These are phyloP conservation scores for Alloscopus bannaensis DNA, from an alignment of 2,888 invertebrate genomes.

Conservation along the genomic window DNA sequence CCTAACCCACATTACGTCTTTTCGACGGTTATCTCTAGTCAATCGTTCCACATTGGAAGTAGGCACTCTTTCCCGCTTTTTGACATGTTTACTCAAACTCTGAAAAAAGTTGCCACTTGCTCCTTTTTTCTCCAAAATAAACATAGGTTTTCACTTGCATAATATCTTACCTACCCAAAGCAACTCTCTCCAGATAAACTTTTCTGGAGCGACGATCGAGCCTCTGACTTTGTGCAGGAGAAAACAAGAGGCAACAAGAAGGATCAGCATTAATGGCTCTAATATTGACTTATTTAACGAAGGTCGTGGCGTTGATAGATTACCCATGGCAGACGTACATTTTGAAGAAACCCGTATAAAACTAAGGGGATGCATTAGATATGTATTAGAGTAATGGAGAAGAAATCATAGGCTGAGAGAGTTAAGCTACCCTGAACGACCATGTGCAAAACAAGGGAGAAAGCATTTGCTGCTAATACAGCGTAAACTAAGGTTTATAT, in stretches of 20 bases:
- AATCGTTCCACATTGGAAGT: constrained; percentile 25
- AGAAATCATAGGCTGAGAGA: too few species aligned
- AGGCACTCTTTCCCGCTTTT: constrained; percentile 17
- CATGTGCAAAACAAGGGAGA: neutral
- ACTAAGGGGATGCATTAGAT: constrained; percentile 5
- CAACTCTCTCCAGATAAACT: neutral
- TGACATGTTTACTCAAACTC: constrained; percentile 23
- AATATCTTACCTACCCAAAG: neutral
- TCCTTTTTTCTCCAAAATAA: constrained; percentile 14
- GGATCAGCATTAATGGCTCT: constrained; percentile 49
- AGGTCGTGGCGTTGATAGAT: constrained; percentile 54
- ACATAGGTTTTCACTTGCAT: neutral
- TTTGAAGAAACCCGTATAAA: constrained; percentile 28
- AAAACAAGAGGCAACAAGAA: constrained; percentile 34
- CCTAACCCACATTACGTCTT: neutral
- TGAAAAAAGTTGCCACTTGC: neutral
- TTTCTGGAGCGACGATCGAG: constrained; percentile 1
- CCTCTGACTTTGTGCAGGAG: neutral
- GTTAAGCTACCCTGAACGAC: too few species aligned
- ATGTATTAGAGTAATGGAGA: neutral
- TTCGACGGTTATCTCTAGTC: constrained; percentile 20
- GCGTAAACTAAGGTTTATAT: too few species aligned
- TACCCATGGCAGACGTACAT: constrained; percentile 36
- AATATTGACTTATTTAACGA: constrained; percentile 58
- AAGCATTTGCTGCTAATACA: too few species aligned